Evolutionary conservation across 1,140 invertebrate genomes (phyloP), one percentile per base, ranked within the genome.

Genomic region (Microplitis demolitor): DNA sequence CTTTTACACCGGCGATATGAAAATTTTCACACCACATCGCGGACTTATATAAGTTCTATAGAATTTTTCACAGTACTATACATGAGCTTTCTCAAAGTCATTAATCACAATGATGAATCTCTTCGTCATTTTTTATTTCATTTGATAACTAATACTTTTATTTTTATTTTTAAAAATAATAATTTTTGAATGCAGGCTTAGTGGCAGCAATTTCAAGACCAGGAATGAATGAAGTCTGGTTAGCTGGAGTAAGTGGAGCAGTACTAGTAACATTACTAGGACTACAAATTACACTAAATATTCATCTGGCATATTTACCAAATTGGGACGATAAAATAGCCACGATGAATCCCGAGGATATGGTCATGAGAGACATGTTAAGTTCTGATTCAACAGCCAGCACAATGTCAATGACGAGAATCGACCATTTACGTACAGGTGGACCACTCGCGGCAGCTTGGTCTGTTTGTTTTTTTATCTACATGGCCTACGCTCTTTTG

Each of bases 401-500:
- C 37, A 62, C 45, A 37, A 51, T 63, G 11, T 16, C 69, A 53
- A 54, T 11, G 5, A 73, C 75, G 24, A 76, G 66, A 35, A 77
- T 37, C 6, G 37, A 58, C 63, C 76, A 81, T 14, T 69, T 82
- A 31, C 78, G 79, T 5, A 80, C 82, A 8, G 83, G 84, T 9
- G 84, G 83, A 77, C 79, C 82, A 53, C 13, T 83, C 24, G 89
- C 92, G 3, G 91, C 92, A 0, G 89, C 92, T 0, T 92, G 92
- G 85, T 88, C 89, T 3, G 90, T 91, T 5, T 88, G 94, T 11
- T 90, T 96, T 69, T 96, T 95, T 87, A 93, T 95, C 58, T 98
- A 97, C 87, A 89, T 96, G 85, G 93, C 93, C 34, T 97, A 97
- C 81, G 94, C 95, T 0, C 90, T 97, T 75, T 89, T 98, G 69